Evolutionary conservation across 2,113 vertebrate species (phyloP).

Genomic region (Lampris incognitus): DNA sequence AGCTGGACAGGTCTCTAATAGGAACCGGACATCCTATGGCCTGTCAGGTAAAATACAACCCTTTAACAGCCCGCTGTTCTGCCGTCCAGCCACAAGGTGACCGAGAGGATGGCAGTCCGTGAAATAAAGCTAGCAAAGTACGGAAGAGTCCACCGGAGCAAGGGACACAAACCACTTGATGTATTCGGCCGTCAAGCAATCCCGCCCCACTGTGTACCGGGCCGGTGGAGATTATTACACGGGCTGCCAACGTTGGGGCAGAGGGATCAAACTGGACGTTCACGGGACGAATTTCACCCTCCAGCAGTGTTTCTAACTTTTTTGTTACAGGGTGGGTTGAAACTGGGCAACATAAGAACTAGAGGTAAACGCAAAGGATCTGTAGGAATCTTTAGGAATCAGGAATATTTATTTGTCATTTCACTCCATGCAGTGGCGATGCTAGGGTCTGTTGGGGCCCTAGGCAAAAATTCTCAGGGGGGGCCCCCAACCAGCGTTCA

Average conservation of each 20-base stretch:
- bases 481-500: no score
- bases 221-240: slow-evolving; percentile 36
- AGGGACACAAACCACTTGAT: slow-evolving; percentile 47
- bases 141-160: slow-evolving; percentile 9
- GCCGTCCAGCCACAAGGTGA: slow-evolving; percentile 69
- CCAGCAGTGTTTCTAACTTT: slow-evolving; percentile 14
- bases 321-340: neutral
- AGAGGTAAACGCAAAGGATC: neutral
- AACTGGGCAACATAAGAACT: slow-evolving; percentile 14
- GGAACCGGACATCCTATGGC: slow-evolving; percentile 42
- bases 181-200: slow-evolving; percentile 56
- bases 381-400: no score
- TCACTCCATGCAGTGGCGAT: no score
- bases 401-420: no score
- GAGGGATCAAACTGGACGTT: neutral
- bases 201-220: slow-evolving; percentile 5
- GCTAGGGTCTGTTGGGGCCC: no score
- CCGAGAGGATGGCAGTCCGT: slow-evolving; percentile 37
- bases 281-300: slow-evolving; percentile 30
- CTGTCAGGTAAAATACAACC: slow-evolving; percentile 68
- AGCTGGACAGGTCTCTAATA: slow-evolving; percentile 62
- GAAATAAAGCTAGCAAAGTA: slow-evolving; percentile 39
- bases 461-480: no score
- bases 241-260: slow-evolving; percentile 20
- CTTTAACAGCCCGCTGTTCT: slow-evolving; percentile 40